phyloP scores from a whole-genome alignment of 2,797 vertebrate species.

The Picus viridis region DNA sequence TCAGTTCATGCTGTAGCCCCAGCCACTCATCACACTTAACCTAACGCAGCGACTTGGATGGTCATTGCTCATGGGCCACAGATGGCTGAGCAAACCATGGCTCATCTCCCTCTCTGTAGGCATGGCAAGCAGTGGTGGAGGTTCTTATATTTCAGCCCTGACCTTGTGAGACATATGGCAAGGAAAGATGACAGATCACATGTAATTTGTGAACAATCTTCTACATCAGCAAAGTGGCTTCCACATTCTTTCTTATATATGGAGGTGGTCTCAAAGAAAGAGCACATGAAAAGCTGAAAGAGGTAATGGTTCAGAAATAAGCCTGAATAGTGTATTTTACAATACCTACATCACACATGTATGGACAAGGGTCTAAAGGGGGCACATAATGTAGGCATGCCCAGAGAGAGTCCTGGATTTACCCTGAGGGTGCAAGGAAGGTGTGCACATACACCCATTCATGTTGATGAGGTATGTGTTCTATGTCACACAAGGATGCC shows the following conservation, averaged over 20 bases:
- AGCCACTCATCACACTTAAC: not conserved
- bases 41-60: not conserved
- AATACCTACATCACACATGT: not conserved
- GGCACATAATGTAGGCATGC: not conserved
- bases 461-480: not conserved
- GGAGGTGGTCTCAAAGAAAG: not conserved
- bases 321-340: not conserved
- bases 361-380: not conserved
- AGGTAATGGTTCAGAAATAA: not conserved
- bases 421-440: not conserved
- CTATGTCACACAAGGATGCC: not conserved
- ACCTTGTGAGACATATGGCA: not conserved
- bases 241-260: not conserved
- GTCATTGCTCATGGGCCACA: not conserved
- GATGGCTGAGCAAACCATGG: not conserved
- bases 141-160: accelerated
- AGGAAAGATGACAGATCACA: not conserved
- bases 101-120: not conserved
- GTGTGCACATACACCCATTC: not conserved
- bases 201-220: not conserved
- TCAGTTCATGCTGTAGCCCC: not conserved
- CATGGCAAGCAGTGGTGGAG: accelerated
- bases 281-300: not conserved
- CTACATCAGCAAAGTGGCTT: not conserved
- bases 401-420: not conserved